Evolutionary conservation across 2,113 vertebrate genomes (phyloP).

Genomic region (Vulpes ferrilata): DNA sequence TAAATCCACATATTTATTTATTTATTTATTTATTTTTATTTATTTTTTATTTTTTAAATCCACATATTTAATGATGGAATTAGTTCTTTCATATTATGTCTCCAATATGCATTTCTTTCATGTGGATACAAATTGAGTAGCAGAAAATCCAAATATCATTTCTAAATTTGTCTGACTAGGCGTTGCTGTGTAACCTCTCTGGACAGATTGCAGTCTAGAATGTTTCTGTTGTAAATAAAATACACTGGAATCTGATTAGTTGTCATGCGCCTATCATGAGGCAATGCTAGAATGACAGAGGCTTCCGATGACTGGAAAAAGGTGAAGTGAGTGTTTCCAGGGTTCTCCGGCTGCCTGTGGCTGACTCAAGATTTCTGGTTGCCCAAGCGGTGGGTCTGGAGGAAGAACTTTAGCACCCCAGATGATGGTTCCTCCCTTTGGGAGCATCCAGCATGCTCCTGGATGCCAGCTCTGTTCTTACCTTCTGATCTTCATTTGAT

Average conservation of each 20-base stretch:
- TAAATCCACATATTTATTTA: not conserved
- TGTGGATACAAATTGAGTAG: not conserved
- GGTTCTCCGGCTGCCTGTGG: not conserved
- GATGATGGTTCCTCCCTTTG: not conserved
- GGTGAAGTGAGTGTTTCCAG: not conserved
- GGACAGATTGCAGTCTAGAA: not conserved
- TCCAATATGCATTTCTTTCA: not conserved
- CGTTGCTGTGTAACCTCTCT: not conserved
- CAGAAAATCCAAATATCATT: constrained; percentile 7
- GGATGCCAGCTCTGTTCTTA: not conserved
- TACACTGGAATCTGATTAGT: not conserved
- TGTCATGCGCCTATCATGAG: not conserved
- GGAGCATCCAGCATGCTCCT: not conserved
- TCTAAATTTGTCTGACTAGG: not conserved
- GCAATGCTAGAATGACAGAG: not conserved
- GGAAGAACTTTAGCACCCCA: not conserved
- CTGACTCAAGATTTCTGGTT: not conserved
- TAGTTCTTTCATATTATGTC: not conserved
- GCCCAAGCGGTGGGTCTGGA: not conserved
- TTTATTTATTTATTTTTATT: too few relatives aligned
- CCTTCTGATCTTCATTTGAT: constrained; percentile 2
- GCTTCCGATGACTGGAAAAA: not conserved
- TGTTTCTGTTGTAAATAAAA: not conserved
- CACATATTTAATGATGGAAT: not conserved
- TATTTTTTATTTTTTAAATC: too few relatives aligned